A percentile compares a stretch with the other conserved stretches of the same genome.
These are phyloP conservation scores for Cheilosia variabilis DNA, from an alignment of 2,888 invertebrate species.

Conservation along the genomic window DNA sequence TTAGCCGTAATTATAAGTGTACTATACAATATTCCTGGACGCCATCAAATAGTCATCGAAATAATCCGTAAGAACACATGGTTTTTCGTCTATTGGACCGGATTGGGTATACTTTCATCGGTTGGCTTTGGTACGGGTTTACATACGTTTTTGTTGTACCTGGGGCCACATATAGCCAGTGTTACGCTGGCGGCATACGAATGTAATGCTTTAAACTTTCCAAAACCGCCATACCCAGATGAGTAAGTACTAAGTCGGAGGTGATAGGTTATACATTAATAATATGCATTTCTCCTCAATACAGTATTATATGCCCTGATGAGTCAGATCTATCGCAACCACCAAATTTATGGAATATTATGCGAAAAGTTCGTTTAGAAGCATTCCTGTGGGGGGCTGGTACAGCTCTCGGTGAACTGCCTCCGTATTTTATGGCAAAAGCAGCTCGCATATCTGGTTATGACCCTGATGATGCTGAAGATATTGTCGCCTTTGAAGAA, in stretches of 20 bases:
- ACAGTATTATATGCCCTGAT: constrained; percentile 96
- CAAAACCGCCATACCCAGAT: constrained; percentile 98
- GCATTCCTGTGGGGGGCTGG: constrained; percentile 99
- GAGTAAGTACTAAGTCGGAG: constrained; percentile 86
- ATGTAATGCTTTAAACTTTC: constrained; percentile 97
- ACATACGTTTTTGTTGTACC: constrained; percentile 98
- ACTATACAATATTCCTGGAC: constrained; percentile 82
- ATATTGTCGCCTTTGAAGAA: constrained; percentile 89
- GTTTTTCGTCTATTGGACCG: constrained; percentile 92
- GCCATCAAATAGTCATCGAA: constrained; percentile 82
- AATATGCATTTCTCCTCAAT: constrained; percentile 77
- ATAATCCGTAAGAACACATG: constrained; percentile 82
- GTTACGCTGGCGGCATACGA: constrained; percentile 99
- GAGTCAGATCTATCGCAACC: constrained; percentile 86
- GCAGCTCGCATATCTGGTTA: constrained; percentile 91
- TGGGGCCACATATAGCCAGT: constrained; percentile 99
- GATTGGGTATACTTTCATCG: constrained; percentile 97
- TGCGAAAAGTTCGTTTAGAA: constrained; percentile 97
- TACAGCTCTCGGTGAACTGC: constrained; percentile 99
- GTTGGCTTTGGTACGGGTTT: constrained; percentile 99
- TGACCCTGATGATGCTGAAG: constrained; percentile 87
- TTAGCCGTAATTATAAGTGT: constrained; percentile 82
- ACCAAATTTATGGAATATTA: constrained; percentile 95
- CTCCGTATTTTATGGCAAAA: constrained; percentile 99
- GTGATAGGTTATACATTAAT: background rate